phyloP scores from a whole-genome alignment of 2,888 invertebrate species.

The Aporophyla lueneburgensis region DNA sequence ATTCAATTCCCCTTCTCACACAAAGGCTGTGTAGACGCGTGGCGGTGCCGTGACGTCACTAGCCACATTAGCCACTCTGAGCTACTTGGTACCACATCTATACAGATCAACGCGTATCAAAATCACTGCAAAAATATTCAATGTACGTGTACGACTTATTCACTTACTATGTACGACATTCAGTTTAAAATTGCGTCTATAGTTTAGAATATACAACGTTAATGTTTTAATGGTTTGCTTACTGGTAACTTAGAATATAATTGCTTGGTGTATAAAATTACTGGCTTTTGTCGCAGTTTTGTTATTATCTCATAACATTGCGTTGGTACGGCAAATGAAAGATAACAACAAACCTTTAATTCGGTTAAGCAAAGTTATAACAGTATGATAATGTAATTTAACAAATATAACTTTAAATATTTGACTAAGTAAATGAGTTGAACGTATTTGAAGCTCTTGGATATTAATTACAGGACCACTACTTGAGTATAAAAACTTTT shows the following conservation, averaged over 20 bases:
- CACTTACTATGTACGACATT: slow-evolving; percentile 62
- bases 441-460: slow-evolving; percentile 37
- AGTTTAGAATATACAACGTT: slow-evolving; percentile 68
- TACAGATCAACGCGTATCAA: slow-evolving; percentile 66
- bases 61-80: slow-evolving; percentile 33
- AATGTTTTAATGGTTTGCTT: slow-evolving; percentile 60
- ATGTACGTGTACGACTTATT: slow-evolving; percentile 68
- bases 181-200: slow-evolving; percentile 69
- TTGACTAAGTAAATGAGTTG: slow-evolving; percentile 53
- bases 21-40: slow-evolving; percentile 39
- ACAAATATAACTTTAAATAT: slow-evolving; percentile 61
- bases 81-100: slow-evolving; percentile 51
- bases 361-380: slow-evolving; percentile 54
- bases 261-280: slow-evolving; percentile 57
- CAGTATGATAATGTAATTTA: slow-evolving; percentile 43
- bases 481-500: slow-evolving; percentile 39
- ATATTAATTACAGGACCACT: slow-evolving; percentile 31
- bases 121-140: slow-evolving; percentile 74
- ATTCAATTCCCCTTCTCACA: slow-evolving; percentile 80
- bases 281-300: slow-evolving; percentile 43
- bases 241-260: slow-evolving; percentile 63
- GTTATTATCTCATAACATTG: slow-evolving; percentile 31
- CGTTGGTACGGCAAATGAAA: slow-evolving; percentile 37
- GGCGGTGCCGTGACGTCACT: slow-evolving; percentile 24
- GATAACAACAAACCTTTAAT: slow-evolving; percentile 36